These are phyloP conservation scores for Lepilemur ruficaudatus DNA, from an alignment of 2,797 vertebrate species.

Conservation along the genomic window DNA sequence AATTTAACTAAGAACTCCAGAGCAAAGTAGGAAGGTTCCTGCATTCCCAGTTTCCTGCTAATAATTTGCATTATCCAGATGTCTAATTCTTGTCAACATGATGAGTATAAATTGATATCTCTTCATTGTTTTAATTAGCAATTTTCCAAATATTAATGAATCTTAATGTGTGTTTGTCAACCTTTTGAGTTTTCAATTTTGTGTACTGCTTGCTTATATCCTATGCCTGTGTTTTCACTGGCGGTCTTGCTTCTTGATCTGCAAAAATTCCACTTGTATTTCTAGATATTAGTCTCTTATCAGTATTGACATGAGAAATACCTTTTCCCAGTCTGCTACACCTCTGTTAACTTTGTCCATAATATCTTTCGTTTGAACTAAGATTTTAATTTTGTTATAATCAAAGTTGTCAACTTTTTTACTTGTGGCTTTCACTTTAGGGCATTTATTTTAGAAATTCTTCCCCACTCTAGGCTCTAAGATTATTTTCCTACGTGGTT, in stretches of 20 bases:
- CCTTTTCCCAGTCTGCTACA: background rate
- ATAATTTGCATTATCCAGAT: background rate
- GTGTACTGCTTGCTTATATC: background rate
- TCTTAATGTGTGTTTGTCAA: background rate
- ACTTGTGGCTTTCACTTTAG: background rate
- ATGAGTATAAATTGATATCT: background rate
- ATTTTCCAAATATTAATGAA: background rate
- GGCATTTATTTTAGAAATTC: conserved; percentile 5
- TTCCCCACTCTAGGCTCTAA: background rate
- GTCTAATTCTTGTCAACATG: background rate
- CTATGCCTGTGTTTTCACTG: background rate
- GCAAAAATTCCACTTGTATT: background rate
- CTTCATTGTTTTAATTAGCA: background rate
- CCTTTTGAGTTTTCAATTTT: background rate
- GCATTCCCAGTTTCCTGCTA: background rate
- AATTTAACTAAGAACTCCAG: background rate
- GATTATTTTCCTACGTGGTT: background rate
- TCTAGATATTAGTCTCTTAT: background rate
- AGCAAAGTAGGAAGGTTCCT: background rate
- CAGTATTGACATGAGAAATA: background rate
- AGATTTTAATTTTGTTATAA: background rate
- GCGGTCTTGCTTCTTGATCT: background rate
- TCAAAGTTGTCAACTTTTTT: background rate
- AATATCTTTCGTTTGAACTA: background rate
- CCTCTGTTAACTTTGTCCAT: background rate